Evolutionary conservation across 2,113 vertebrate genomes (phyloP), one percentile per base, ranked within the genome.

Genomic region (Boulengeromyrus knoepffleri): DNA sequence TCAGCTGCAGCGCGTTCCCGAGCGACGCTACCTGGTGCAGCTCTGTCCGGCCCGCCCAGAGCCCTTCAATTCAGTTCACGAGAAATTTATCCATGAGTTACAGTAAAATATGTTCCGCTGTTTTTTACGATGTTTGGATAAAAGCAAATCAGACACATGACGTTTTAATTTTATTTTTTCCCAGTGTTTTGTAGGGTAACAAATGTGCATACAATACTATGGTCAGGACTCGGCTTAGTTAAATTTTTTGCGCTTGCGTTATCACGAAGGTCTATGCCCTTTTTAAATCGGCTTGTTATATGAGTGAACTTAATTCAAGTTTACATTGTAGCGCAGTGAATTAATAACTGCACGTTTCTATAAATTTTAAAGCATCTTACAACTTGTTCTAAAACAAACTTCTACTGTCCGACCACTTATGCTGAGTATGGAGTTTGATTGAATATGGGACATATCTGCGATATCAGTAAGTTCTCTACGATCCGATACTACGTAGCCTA

Each of bases 21-120:
- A 93, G 88, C 89, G 96, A 94, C 0, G 97, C 97, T 0, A 97
- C 98, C 87, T 99, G 97, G 0, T 99, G 98, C 45, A 99, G 92
- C 0, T 96, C 95, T 0, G 97, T 99, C 0, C 96, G 92, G 46
- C 97, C 97, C 0, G 96, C 96, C 97, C 98, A 98, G 91, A 97
- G 96, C 1, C 96, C 98, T 99, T 58, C 24, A 70, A n/a, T 42
- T 85, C 21, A 27, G 2, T 85, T 21, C 84, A 31, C 1, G 19
- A 56, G 50, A 53, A 17, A 39, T 5, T 2, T 58, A 58, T 58
- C 19, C 53, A 58, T 7, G 6, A 6, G 21, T 7, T 58, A 58
- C 21, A 24, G 53, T 58, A 3, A 49, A 47, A 49, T n/a, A 47
- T 49, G 84, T 17, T 24, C 4, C 47, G 46, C 84, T 47, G 13